Evolutionary conservation across 2,113 vertebrate genomes (phyloP), one percentile per base, ranked within the genome.

Genomic region (Lynx canadensis): DNA sequence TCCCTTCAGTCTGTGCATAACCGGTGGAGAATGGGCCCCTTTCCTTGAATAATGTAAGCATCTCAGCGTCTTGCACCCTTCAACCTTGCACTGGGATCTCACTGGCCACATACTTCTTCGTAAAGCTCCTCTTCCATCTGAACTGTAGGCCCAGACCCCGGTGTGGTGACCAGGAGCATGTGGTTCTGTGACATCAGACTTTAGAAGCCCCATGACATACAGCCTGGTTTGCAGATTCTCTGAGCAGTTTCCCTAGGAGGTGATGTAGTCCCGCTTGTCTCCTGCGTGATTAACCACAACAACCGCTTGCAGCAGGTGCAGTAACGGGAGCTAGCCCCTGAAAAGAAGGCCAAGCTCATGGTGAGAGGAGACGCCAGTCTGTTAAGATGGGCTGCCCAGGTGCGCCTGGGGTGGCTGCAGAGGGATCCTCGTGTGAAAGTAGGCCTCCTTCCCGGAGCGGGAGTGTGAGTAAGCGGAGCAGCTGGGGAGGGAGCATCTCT

Each of bases 61-160:
- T 96, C 92, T 97, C 41, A 1, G 23, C 36, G 88, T 97, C 23
- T 69, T 65, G n/a, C 57, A 36, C 0, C 71, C 92, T 90, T 93
- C 81, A 96, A 11, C 73, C 68, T 45, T 45, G 45, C 45, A 7
- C 4, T 76, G 52, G 63, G 38, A 74, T 74, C 63, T 97, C 45
- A 91, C n/a, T 97, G 90, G 80, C 55, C 96, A 36, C 25, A 27
- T 1, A 0, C 88, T 79, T 80, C 29, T 92, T 97, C 76, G n/a
- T 69, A 48, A 93, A 92, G 69, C 60, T 94, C 41, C 33, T 89
- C 73, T 98, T 97, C 92, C 57, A 89, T 91, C 29, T 88, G 45
- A 91, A 82, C 74, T 25, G 50, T 14, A 84, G 97, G 60, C 92
- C 41, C 68, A 7, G 38, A 55, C 57, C 50, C 55, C 68, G 38